phyloP scores from a whole-genome alignment of 1,140 invertebrate species.

The Bradynema listronoti region DNA sequence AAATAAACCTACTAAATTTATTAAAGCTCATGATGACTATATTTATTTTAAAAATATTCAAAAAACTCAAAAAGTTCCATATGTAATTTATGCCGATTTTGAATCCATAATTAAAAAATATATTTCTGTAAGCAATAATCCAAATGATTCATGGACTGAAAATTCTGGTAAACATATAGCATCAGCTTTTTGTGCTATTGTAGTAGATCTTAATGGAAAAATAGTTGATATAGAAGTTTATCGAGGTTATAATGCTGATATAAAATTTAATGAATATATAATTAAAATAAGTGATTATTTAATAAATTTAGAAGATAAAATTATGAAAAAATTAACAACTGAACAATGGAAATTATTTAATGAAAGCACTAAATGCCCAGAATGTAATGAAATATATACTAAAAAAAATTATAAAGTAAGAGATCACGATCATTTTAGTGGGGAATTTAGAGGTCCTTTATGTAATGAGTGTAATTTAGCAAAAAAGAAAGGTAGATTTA shows the following conservation, averaged over 20 bases:
- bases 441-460: conserved; percentile 15
- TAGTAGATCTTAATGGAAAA: conserved; percentile 21
- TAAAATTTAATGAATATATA: conserved; percentile 25
- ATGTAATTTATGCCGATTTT: conserved; percentile 29
- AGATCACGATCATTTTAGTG: conserved; percentile 30
- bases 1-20: conserved; percentile 23
- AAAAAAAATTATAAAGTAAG: conserved; percentile 20
- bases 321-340: conserved; percentile 22
- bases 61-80: conserved; percentile 34
- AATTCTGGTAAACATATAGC: conserved; percentile 21
- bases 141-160: conserved; percentile 14
- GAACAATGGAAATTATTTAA: conserved; percentile 17
- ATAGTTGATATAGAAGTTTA: conserved; percentile 18
- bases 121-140: conserved; percentile 8
- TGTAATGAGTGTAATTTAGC: conserved; percentile 18
- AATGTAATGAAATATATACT: conserved; percentile 22
- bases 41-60: conserved; percentile 23
- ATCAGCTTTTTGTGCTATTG: conserved; percentile 21
- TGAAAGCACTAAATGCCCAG: conserved; percentile 11
- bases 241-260: conserved; percentile 8
- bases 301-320: conserved; percentile 22
- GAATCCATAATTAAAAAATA: conserved; percentile 23
- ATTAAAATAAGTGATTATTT: conserved; percentile 24
- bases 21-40: conserved; percentile 19
- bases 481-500: conserved; percentile 26